A percentile compares a stretch with the other conserved stretches of the same genome.
Conservation (phyloP, 1,140 invertebrate species). For the Oppia nitens region DNA sequence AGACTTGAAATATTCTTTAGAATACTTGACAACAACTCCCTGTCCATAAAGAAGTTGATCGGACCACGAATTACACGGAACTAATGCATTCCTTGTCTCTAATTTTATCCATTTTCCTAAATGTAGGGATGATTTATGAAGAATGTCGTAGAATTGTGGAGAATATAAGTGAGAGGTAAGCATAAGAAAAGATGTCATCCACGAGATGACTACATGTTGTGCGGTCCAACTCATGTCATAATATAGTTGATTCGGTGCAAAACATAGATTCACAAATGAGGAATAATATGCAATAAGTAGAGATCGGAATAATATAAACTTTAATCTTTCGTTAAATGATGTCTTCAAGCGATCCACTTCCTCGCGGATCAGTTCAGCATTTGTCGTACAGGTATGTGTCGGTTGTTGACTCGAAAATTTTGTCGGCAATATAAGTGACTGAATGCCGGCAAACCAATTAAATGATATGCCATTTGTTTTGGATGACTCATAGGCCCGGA, state of each 20-base stretch:
- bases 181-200: slow-evolving; percentile 60
- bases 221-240: slow-evolving; percentile 68
- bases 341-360: slow-evolving; percentile 65
- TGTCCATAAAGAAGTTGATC: slow-evolving; percentile 14
- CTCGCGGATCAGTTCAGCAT: slow-evolving; percentile 43
- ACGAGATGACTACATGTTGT: slow-evolving; percentile 63
- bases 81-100: slow-evolving; percentile 41
- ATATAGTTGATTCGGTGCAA: slow-evolving; percentile 62
- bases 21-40: slow-evolving; percentile 56
- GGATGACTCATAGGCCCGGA: slow-evolving; percentile 9
- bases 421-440: slow-evolving; percentile 10
- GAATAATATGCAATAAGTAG: slow-evolving; percentile 76
- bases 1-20: slow-evolving; percentile 57
- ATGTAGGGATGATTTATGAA: slow-evolving; percentile 73
- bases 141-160: slow-evolving; percentile 60
- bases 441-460: background rate
- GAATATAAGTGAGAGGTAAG: slow-evolving; percentile 58
- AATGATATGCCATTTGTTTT: background rate
- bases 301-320: slow-evolving; percentile 75
- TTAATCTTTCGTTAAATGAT: slow-evolving; percentile 74
- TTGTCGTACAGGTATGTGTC: slow-evolving; percentile 31
- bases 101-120: slow-evolving; percentile 66
- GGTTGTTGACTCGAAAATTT: slow-evolving; percentile 6
- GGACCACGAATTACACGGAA: slow-evolving; percentile 36
- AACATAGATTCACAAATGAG: slow-evolving; percentile 71